These are phyloP conservation scores for Drosophila borborema DNA, from an alignment of 2,888 invertebrate species.

Conservation along the genomic window DNA sequence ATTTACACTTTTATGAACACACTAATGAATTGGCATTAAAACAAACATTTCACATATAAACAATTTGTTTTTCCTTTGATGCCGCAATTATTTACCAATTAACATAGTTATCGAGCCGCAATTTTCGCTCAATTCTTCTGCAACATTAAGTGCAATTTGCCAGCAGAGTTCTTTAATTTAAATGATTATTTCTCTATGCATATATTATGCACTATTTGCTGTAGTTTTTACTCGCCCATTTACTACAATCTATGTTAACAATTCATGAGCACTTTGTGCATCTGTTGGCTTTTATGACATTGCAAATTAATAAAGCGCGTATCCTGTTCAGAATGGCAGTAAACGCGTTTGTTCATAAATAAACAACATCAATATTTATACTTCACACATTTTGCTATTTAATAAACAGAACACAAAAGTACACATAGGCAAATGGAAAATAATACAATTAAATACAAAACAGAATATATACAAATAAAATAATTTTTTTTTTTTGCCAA, in stretches of 20 bases:
- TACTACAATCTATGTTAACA: slow-evolving; percentile 35
- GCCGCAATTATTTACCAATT: slow-evolving; percentile 8
- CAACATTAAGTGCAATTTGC: slow-evolving; percentile 4
- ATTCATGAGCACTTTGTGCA: slow-evolving; percentile 30
- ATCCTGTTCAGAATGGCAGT: slow-evolving; percentile 25
- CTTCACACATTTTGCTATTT: slow-evolving; percentile 57
- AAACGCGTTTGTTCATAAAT: slow-evolving; percentile 54
- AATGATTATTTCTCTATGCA: neutral
- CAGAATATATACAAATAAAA: neutral
- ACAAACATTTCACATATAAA: neutral
- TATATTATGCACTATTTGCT: neutral
- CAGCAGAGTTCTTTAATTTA: slow-evolving; percentile 1
- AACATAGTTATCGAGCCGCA: slow-evolving; percentile 5
- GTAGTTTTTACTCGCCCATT: slow-evolving; percentile 12
- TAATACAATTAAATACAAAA: neutral
- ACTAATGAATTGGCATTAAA: neutral
- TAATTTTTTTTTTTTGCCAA: neutral
- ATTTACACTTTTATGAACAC: neutral
- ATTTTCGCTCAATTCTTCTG: slow-evolving; percentile 1
- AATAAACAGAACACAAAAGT: slow-evolving; percentile 43
- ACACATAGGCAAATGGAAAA: slow-evolving; percentile 8
- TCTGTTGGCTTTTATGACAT: slow-evolving; percentile 26
- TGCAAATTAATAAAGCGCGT: slow-evolving; percentile 44
- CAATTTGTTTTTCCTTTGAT: neutral
- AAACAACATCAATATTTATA: slow-evolving; percentile 62